Base-by-base conservation (phyloP, 1,140 invertebrate genomes). In the Hypothenemus hampei region DNA sequence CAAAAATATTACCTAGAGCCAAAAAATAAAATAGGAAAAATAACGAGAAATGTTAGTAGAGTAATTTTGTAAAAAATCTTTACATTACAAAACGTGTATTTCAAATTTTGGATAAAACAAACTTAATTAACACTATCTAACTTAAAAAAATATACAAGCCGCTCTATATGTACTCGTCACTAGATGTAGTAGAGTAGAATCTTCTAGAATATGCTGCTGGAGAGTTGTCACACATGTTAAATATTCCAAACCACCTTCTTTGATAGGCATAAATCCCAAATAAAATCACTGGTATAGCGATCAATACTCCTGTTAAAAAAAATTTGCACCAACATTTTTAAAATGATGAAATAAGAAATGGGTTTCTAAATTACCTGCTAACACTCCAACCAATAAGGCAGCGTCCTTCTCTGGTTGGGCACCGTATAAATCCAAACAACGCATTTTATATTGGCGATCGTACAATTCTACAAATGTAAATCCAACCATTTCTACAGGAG, bases 241-340 rank as follows among this genome's bases (percentile, higher is more conserved):
- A 64, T 0, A 75, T 51, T 0, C 80, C 77, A 60, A 80, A 83
- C 66, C 82, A 83, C 3, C 80, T 78, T 45, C 77, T 75, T 64
- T 78, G 78, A 64, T 83, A 79, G 0, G 82, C 46, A 29, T 83
- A 76, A 29, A 84, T 61, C 1, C 75, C 55, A 0, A 72, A 73
- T 7, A 87, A 59, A 21, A 79, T 69, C 3, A 85, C 61, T 0
- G 86, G 85, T 8, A 88, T 75, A 0, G 81, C 77, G 8, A 87
- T 60, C 0, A 89, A 69, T 0, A 86, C 64, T 21, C 78, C 76
- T 78, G 66, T 44, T 48, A 58, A 4, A 29, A 44, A 44, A 16
- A 31, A 41, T 36, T 19, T 31, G 13, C 16, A 39, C 11, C 11
- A 39, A 16, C 11, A 4, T 15, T 1, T 2, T 8, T 13, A 39